phyloP scores from a whole-genome alignment of 2,797 vertebrate species.

The Carapus acus region DNA sequence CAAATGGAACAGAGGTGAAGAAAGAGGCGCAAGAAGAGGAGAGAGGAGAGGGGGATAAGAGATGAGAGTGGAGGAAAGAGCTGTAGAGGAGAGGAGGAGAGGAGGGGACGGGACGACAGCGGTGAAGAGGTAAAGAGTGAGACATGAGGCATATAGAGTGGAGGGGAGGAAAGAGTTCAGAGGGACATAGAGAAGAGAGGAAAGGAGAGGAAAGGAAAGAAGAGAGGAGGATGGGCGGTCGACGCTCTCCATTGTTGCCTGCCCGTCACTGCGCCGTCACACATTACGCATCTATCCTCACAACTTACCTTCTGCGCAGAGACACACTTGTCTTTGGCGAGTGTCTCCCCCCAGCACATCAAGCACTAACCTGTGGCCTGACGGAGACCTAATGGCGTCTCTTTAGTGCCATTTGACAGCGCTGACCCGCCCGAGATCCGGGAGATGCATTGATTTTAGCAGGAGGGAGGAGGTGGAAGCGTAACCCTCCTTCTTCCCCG shows the following conservation, averaged over 20 bases:
- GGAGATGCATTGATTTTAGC: conserved; percentile 61
- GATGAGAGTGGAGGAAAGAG: not conserved
- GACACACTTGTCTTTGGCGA: conserved; percentile 54
- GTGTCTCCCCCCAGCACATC: conserved; percentile 50
- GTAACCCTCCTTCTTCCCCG: conserved; percentile 22
- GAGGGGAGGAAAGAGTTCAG: conserved; percentile 3
- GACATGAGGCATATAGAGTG: too few relatives aligned
- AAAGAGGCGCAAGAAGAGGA: not conserved
- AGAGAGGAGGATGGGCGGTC: not conserved
- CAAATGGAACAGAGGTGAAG: conserved; percentile 34
- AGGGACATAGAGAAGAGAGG: not conserved
- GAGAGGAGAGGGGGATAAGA: not conserved
- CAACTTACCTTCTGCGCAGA: conserved; percentile 47
- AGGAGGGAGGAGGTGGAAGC: conserved; percentile 43
- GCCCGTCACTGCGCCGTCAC: conserved; percentile 13
- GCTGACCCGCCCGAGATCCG: conserved; percentile 42
- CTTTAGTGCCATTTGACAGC: conserved; percentile 58
- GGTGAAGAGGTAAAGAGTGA: conserved; percentile 32
- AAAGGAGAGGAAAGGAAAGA: conserved; percentile 3
- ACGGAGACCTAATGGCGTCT: conserved; percentile 57
- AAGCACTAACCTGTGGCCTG: conserved; percentile 57
- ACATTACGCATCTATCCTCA: conserved; percentile 18
- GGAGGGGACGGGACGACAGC: too few relatives aligned
- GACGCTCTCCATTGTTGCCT: conserved; percentile 7
- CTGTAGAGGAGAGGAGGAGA: not conserved